Base-by-base conservation (phyloP, 2,888 invertebrate genomes). In the Hedychridium roseum region DNA sequence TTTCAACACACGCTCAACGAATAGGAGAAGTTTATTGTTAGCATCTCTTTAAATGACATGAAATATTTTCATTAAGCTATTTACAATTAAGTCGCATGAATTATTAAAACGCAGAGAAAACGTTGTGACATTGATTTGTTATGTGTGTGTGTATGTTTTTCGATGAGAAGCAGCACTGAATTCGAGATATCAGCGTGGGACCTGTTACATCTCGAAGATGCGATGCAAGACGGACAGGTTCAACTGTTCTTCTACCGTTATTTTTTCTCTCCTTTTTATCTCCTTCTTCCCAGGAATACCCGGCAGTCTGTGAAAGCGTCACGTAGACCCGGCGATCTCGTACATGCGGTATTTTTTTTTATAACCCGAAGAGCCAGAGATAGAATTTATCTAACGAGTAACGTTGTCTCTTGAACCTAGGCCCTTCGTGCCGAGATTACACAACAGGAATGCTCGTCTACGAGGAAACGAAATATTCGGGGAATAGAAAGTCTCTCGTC, bases 221-320 rank as follows among this genome's bases (percentile, higher is more conserved):
- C 39, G 54, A 54, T 53, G 56, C 54, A 42, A 48, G 53, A 35
- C 50, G 32, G 43, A 54, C 40, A 46, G 41, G 36, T 32, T 36
- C 30, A 18, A 28, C 27, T 23, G 31, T 34, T 32, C 31, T 34
- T 38, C 48, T 35, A 21, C 35, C 20, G 16, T 11, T 26, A 17
- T 26, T 41, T 43, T 14, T 43, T 41, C 36, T 28, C 28, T 37
- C 40, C 34, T 50, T 35, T 45, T 9, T 20, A 26, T 42, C 39
- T 46, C 30, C 35, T 28, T 20, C 31, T 18, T 23, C 18, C 11
- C 23, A 11, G 1, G 17, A 34, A 30, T 49, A 21, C 32, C 17
- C 28, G 14, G 15, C 1, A 15, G 7, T 14, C n/a, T 26, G 32
- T 32, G n/a, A 32, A 14, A n/a, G 32, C 15, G 32, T 14, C 15